A percentile compares a stretch with the other conserved stretches of the same genome.
Evolutionary conservation across 2,888 invertebrate genomes (phyloP).

Genomic region (Trisateles emortualis): DNA sequence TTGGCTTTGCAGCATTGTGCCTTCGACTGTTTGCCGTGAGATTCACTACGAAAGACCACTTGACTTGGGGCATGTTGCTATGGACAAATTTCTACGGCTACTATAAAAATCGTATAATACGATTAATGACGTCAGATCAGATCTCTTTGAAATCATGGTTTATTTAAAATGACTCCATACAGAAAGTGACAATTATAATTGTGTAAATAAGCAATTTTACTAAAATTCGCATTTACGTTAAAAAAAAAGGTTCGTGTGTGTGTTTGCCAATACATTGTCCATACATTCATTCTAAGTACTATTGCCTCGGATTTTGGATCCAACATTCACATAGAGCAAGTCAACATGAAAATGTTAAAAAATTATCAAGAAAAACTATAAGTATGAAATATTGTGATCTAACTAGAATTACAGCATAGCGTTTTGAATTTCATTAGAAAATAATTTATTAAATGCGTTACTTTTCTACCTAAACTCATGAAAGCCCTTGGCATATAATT

Average conservation of each 20-base stretch:
- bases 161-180: conserved; percentile 22
- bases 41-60: too few species aligned
- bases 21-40: too few species aligned
- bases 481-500: conserved; percentile 1
- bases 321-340: conserved; percentile 50
- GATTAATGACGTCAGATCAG: conserved; percentile 9
- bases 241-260: conserved; percentile 25
- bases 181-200: conserved; percentile 24
- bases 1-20: background rate
- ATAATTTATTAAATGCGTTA: background rate
- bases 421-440: conserved; percentile 7
- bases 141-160: conserved; percentile 32
- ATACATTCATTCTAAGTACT: conserved; percentile 44
- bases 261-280: conserved; percentile 34
- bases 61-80: conserved; percentile 6
- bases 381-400: conserved; percentile 12
- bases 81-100: conserved; percentile 13
- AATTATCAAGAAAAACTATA: conserved; percentile 26
- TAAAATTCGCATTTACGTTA: conserved; percentile 50
- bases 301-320: conserved; percentile 49
- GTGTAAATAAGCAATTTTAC: conserved; percentile 37
- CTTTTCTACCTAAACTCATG: conserved; percentile 3
- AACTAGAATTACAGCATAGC: conserved; percentile 7
- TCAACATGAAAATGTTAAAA: conserved; percentile 49
- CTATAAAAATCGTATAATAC: conserved; percentile 20